Conservation (phyloP, 2,797 vertebrate genomes). For the Lithobates sylvaticus region DNA sequence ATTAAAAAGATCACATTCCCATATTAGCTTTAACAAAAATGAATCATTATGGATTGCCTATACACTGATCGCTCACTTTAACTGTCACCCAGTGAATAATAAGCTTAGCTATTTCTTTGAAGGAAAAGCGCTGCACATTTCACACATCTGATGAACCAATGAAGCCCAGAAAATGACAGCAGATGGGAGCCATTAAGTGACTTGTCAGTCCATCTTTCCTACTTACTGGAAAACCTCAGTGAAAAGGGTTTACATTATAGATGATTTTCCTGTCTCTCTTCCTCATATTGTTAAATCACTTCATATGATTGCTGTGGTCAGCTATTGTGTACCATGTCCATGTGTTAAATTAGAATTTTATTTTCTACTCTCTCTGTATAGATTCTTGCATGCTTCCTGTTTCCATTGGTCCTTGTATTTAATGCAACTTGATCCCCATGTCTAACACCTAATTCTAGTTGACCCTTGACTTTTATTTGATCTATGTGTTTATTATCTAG, state of each 20-base stretch:
- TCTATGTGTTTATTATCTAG: not conserved
- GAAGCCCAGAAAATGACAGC: not conserved
- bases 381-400: not conserved
- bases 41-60: not conserved
- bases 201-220: slow-evolving; percentile 9
- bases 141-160: slow-evolving; percentile 21
- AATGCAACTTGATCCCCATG: not conserved
- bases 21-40: not conserved
- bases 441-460: not conserved
- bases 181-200: slow-evolving; percentile 11
- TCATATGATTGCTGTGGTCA: not conserved
- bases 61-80: not conserved
- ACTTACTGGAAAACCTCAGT: slow-evolving; percentile 45
- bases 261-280: slow-evolving; percentile 34
- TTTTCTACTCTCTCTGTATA: not conserved
- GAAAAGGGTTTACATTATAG: slow-evolving; percentile 18
- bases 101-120: not conserved
- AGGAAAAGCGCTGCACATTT: slow-evolving; percentile 23
- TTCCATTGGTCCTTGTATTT: not conserved
- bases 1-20: not conserved
- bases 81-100: not conserved
- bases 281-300: slow-evolving; percentile 4
- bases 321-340: not conserved
- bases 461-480: not conserved
- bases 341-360: not conserved